Conservation (phyloP, 2,797 vertebrate genomes). For the Falco naumanni region DNA sequence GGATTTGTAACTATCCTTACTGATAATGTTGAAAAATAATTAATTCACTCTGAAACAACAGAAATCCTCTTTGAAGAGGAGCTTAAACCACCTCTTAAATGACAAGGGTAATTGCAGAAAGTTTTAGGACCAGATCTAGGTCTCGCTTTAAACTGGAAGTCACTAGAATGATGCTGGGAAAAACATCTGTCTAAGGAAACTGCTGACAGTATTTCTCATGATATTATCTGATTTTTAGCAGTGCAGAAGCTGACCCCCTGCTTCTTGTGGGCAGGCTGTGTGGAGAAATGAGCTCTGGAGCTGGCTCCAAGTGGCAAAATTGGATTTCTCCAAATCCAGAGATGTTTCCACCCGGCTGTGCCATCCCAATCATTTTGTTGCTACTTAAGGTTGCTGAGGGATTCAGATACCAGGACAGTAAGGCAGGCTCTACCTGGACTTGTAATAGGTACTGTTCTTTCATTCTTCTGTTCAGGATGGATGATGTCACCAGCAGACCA, state of each 20-base stretch:
- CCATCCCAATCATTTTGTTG: background rate
- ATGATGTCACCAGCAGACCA: conserved; percentile 87
- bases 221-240: conserved; percentile 29
- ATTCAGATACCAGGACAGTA: background rate
- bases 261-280: conserved; percentile 6
- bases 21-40: conserved; percentile 1
- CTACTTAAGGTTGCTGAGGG: background rate
- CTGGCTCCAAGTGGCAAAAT: background rate
- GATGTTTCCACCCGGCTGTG: background rate
- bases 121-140: background rate
- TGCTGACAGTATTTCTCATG: background rate
- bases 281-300: conserved; percentile 2
- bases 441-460: conserved; percentile 88
- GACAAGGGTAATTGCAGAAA: background rate
- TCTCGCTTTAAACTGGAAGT: conserved; percentile 13
- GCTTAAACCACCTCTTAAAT: background rate
- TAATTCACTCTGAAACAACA: background rate
- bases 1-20: background rate
- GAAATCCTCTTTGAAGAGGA: conserved; percentile 15
- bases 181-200: background rate
- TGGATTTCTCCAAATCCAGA: conserved; percentile 8
- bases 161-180: background rate
- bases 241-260: background rate
- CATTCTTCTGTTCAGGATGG: conserved; percentile 80
- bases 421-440: conserved; percentile 85